Conservation (phyloP, 2,797 vertebrate species). For the Sebastes glaucus region DNA sequence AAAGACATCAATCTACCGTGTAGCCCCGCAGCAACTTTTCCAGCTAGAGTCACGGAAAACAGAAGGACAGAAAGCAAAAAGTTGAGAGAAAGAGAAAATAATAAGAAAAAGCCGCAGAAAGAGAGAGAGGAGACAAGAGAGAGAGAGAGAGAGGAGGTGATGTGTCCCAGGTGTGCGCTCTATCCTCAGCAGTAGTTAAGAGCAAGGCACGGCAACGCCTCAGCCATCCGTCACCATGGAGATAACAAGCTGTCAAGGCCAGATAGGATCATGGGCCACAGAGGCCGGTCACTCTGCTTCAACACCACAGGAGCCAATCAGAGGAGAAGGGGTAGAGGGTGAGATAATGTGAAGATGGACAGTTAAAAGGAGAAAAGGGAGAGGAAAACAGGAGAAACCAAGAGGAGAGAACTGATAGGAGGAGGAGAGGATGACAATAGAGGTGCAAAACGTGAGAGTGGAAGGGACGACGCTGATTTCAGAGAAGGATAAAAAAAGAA, state of each 20-base stretch:
- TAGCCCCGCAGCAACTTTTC: conserved; percentile 2
- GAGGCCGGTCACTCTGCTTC: conserved; percentile 68
- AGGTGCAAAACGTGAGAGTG: not conserved
- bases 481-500: not conserved
- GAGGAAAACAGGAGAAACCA: not conserved
- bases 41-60: not conserved
- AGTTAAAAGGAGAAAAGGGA: not conserved
- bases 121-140: not conserved
- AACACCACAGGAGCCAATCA: conserved; percentile 74
- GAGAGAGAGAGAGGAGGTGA: conserved; percentile 36
- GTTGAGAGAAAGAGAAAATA: conserved; percentile 18
- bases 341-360: conserved; percentile 39
- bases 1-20: conserved; percentile 7
- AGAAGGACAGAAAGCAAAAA: conserved; percentile 9
- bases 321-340: conserved; percentile 18
- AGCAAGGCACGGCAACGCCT: conserved; percentile 59
- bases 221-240: conserved; percentile 78
- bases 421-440: not conserved
- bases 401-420: not conserved
- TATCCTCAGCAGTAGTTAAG: conserved; percentile 73
- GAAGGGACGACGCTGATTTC: not conserved
- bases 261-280: conserved; percentile 73
- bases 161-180: conserved; percentile 75
- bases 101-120: not conserved
- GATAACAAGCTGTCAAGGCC: conserved; percentile 82